Evolutionary conservation across 2,113 vertebrate genomes (phyloP).

Genomic region (Sorex araneus): DNA sequence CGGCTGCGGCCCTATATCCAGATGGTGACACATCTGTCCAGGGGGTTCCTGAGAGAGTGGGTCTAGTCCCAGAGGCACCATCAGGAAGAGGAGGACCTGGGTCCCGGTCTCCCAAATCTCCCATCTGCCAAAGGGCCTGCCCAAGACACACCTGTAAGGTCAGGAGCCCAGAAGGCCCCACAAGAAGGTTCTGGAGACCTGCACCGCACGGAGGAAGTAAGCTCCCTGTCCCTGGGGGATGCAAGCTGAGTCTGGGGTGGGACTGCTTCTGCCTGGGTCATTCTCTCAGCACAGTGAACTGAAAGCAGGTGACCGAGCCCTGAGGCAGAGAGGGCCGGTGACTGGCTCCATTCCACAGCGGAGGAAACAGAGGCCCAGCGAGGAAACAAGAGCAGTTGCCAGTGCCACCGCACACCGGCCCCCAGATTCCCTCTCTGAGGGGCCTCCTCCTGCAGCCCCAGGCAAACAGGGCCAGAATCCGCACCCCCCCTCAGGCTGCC

Average conservation of each 20-base stretch:
- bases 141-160: not conserved
- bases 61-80: not conserved
- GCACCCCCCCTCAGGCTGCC: not conserved
- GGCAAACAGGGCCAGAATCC: not conserved
- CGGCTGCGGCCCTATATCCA: no score
- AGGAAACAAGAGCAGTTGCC: not conserved
- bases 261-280: no score
- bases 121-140: not conserved
- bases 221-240: not conserved
- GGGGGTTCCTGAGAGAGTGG: no score
- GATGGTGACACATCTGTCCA: no score
- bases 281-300: not conserved
- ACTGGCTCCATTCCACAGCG: not conserved
- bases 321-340: not conserved
- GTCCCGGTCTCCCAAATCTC: no score
- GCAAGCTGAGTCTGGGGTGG: not conserved
- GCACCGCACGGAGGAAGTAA: not conserved
- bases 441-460: not conserved
- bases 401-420: not conserved
- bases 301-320: no score
- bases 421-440: not conserved
- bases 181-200: not conserved
- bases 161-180: not conserved
- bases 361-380: slow-evolving; percentile 26
- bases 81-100: not conserved